These are phyloP conservation scores for Siniperca obscura DNA, from an alignment of 2,797 vertebrate genomes.

Conservation along the genomic window DNA sequence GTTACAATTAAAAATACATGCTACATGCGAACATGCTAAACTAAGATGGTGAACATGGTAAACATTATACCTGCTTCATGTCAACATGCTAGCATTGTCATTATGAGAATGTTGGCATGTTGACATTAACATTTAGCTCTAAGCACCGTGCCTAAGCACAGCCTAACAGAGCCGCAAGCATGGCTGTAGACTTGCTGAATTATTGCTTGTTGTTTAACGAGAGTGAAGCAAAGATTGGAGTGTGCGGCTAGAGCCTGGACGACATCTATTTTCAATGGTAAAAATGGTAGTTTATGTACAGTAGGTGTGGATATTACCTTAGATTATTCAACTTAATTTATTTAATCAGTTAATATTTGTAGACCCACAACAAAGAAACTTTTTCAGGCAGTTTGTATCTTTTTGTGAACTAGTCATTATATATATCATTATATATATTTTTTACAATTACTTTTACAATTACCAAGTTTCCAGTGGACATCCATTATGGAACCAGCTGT, in stretches of 20 bases:
- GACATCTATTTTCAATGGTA: background rate
- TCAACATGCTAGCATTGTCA: background rate
- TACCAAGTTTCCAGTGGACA: background rate
- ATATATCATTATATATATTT: too few relatives aligned
- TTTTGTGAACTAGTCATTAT: background rate
- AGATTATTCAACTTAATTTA: background rate
- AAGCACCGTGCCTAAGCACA: too few relatives aligned
- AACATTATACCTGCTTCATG: background rate
- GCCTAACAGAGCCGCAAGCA: too few relatives aligned
- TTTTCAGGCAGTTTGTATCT: background rate
- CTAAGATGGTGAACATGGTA: background rate
- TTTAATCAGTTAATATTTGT: background rate
- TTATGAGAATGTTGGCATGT: too few relatives aligned
- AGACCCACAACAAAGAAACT: background rate
- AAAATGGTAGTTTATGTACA: background rate
- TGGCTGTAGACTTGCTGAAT: too few relatives aligned
- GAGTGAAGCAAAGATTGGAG: too few relatives aligned
- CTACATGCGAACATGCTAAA: too few relatives aligned
- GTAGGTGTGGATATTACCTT: background rate
- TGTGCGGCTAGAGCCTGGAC: background rate
- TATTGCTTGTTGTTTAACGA: too few relatives aligned
- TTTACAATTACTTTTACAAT: background rate
- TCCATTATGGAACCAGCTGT: background rate
- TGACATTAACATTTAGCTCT: too few relatives aligned
- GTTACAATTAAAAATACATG: too few relatives aligned